These are phyloP conservation scores for Rhagophthalmus giganteus DNA, from an alignment of 2,888 invertebrate species.

Conservation along the genomic window DNA sequence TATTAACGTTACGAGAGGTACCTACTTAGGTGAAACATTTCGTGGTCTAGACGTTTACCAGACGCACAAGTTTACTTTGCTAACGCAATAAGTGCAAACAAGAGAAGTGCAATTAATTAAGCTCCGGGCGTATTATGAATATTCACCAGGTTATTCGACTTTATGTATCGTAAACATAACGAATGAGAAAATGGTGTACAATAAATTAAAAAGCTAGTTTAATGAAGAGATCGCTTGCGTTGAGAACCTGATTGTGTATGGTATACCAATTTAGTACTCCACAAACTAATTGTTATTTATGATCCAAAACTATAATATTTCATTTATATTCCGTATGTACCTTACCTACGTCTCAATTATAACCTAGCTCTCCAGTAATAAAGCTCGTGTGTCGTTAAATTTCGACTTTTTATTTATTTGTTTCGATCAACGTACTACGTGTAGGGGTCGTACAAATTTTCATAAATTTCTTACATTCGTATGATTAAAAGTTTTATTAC, in stretches of 20 bases:
- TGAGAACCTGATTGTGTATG: conserved; percentile 44
- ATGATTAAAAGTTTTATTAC: too few relatives aligned
- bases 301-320: conserved; percentile 46
- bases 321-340: conserved; percentile 44
- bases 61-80: conserved; percentile 15
- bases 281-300: conserved; percentile 52
- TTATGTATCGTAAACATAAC: conserved; percentile 31
- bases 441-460: too few relatives aligned
- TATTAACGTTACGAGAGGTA: too few relatives aligned
- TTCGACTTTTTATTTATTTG: conserved; percentile 24
- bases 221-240: conserved; percentile 47
- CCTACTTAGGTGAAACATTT: too few relatives aligned
- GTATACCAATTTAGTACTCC: conserved; percentile 47
- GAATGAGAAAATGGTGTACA: conserved; percentile 38
- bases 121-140: conserved; percentile 26
- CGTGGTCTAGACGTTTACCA: conserved; percentile 15
- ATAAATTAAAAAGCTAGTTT: conserved; percentile 46
- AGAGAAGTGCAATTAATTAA: conserved; percentile 27
- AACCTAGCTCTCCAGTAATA: conserved; percentile 29
- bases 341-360: conserved; percentile 38
- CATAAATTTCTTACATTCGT: too few relatives aligned
- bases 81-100: conserved; percentile 20
- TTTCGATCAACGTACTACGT: conserved; percentile 15
- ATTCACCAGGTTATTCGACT: conserved; percentile 27
- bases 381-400: conserved; percentile 28